phyloP scores from a whole-genome alignment of 2,797 vertebrate species.

The Mustela erminea region DNA sequence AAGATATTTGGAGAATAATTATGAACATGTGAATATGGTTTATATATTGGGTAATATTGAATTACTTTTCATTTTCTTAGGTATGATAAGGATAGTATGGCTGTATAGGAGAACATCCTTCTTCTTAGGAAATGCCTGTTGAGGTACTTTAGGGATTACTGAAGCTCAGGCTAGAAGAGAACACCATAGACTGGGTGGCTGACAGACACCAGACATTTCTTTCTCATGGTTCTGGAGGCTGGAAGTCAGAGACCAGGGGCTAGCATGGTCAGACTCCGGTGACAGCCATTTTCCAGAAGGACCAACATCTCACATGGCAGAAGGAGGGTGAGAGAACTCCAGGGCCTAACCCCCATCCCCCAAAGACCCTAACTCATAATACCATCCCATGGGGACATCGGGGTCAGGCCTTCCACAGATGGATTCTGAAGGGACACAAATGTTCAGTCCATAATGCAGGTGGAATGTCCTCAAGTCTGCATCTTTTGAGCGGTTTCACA shows the following conservation, averaged over 20 bases:
- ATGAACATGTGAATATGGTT: background rate
- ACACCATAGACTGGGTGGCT: background rate
- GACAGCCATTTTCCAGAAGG: background rate
- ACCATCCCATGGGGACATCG: background rate
- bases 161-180: background rate
- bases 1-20: background rate
- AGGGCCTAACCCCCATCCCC: background rate
- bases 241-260: background rate
- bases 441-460: background rate
- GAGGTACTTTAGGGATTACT: background rate
- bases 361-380: background rate
- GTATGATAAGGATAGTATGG: rapidly evolving
- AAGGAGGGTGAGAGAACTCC: background rate
- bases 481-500: background rate
- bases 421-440: background rate
- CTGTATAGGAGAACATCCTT: background rate
- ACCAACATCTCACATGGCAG: background rate
- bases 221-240: background rate
- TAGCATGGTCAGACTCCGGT: too few species aligned
- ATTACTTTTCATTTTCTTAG: background rate
- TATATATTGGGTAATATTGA: background rate
- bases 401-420: background rate
- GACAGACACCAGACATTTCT: background rate
- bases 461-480: background rate
- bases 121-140: background rate